Conservation (phyloP, 2,797 vertebrate genomes). For the Phrynocephalus guinanensis region DNA sequence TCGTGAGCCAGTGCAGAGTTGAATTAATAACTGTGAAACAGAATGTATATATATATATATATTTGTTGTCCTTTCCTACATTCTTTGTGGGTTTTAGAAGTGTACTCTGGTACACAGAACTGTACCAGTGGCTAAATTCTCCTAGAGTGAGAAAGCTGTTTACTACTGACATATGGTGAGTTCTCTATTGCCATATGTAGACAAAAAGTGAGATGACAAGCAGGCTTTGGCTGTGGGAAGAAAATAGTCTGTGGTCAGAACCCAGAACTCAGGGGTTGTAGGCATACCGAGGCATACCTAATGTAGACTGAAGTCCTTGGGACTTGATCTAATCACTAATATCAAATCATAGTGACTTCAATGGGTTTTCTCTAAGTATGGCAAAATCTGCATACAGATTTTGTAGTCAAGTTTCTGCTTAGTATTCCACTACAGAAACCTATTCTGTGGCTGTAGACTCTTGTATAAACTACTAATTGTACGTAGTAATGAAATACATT, state of each 20-base stretch:
- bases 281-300: not conserved
- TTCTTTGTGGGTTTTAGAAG: not conserved
- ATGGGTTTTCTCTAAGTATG: no score
- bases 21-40: not conserved
- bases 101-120: not conserved
- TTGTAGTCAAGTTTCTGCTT: not conserved
- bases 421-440: not conserved
- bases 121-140: not conserved
- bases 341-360: no score
- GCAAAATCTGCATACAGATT: not conserved
- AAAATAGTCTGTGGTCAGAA: not conserved
- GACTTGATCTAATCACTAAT: not conserved
- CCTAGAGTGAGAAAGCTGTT: not conserved
- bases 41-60: not conserved
- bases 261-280: not conserved
- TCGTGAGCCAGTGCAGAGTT: not conserved
- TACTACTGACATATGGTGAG: not conserved
- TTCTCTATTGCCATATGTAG: not conserved
- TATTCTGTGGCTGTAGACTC: not conserved
- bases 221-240: not conserved
- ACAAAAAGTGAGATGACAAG: not conserved
- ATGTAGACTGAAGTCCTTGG: not conserved
- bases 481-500: not conserved
- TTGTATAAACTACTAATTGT: not conserved
- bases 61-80: no score